phyloP scores from a whole-genome alignment of 2,888 invertebrate genomes.

The Dicyrtoma fusca region DNA sequence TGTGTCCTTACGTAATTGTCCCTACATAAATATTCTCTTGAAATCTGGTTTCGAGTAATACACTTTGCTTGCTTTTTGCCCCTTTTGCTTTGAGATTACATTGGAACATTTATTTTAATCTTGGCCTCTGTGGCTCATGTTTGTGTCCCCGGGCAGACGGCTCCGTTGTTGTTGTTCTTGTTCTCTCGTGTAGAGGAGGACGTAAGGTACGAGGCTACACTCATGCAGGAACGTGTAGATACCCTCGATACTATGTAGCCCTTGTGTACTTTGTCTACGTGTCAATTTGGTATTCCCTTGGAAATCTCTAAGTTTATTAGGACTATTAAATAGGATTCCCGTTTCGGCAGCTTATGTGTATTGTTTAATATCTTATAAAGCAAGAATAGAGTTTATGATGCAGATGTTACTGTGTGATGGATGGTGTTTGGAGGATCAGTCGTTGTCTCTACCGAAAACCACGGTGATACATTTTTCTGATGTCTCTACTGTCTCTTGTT shows the following conservation, averaged over 20 bases:
- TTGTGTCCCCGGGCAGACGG: conserved; percentile 4
- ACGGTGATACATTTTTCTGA: no score
- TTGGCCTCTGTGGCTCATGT: conserved; percentile 13
- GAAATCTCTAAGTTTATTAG: conserved; percentile 36
- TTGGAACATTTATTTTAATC: conserved; percentile 1
- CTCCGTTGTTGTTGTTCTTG: no score
- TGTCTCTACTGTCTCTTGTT: not conserved
- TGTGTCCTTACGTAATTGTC: no score
- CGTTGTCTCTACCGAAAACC: no score
- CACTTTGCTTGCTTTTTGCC: conserved; percentile 10
- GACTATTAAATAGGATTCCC: conserved; percentile 35
- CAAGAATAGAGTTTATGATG: not conserved
- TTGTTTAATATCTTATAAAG: conserved; percentile 15
- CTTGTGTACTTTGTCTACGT: conserved; percentile 23
- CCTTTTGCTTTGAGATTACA: not conserved
- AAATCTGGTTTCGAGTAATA: not conserved
- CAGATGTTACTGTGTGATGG: conserved; percentile 3
- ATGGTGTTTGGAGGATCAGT: not conserved
- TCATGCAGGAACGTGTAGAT: not conserved
- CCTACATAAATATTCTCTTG: not conserved
- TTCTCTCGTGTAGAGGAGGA: not conserved
- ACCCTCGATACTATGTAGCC: not conserved
- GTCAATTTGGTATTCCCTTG: conserved; percentile 30
- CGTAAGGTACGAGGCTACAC: not conserved
- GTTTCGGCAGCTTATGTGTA: conserved; percentile 23